phyloP scores from a whole-genome alignment of 2,888 invertebrate species.

The Halictus quadricinctus region DNA sequence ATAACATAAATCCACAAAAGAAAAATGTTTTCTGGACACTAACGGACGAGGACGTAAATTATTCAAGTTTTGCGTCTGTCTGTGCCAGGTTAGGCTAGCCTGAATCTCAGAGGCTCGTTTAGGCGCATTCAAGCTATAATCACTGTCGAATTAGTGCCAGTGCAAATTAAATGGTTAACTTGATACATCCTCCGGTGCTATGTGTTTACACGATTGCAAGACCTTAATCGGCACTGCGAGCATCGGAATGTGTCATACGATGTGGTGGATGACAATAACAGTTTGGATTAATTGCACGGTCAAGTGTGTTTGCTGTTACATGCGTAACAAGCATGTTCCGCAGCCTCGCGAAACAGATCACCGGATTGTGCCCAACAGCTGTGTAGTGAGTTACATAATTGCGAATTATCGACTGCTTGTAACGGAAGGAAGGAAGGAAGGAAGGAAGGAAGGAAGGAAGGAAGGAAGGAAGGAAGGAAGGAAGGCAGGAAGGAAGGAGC shows the following conservation, averaged over 20 bases:
- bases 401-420: conserved; percentile 19
- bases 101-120: background rate
- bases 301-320: conserved; percentile 49
- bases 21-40: too few species aligned
- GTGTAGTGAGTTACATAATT: conserved; percentile 32
- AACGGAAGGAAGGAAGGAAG: background rate
- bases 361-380: conserved; percentile 34
- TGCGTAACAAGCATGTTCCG: conserved; percentile 52
- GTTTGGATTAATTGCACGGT: conserved; percentile 55
- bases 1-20: too few species aligned
- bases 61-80: background rate
- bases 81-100: background rate
- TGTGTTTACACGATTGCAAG: conserved; percentile 28
- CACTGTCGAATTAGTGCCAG: conserved; percentile 2
- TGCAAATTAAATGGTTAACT: conserved; percentile 8
- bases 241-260: conserved; percentile 46
- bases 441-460: too few species aligned
- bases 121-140: background rate
- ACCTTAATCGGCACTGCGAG: conserved; percentile 39
- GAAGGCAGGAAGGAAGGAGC: background rate
- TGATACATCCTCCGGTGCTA: conserved; percentile 1
- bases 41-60: background rate
- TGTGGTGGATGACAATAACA: conserved; percentile 44
- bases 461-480: background rate
- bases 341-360: conserved; percentile 39